A percentile compares a stretch with the other conserved stretches of the same genome.
These are phyloP conservation scores for Bucco capensis DNA, from an alignment of 2,113 vertebrate species.

Conservation along the genomic window DNA sequence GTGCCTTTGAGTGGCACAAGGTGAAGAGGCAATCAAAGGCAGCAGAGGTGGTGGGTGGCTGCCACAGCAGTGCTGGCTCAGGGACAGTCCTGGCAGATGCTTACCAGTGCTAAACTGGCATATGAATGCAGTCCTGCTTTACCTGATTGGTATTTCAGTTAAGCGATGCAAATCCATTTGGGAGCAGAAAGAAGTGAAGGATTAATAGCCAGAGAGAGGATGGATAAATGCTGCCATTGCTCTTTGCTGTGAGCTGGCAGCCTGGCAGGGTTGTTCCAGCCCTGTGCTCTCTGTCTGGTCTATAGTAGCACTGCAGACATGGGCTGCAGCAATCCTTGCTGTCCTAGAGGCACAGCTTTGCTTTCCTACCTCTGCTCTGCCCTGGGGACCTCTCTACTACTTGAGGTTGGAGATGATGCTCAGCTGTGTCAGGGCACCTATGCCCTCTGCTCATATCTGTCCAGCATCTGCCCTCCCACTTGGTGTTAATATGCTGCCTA, in stretches of 20 bases:
- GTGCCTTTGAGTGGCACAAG: not conserved
- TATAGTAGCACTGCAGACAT: not conserved
- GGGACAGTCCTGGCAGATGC: not conserved
- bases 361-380: not conserved
- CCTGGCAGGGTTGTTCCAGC: not conserved
- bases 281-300: accelerated
- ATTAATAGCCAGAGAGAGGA: not conserved
- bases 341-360: not conserved
- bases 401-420: accelerated
- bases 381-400: not conserved
- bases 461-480: not conserved
- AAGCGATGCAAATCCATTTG: not conserved
- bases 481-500: not conserved
- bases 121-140: accelerated
- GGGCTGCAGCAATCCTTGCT: not conserved
- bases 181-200: not conserved
- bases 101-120: not conserved
- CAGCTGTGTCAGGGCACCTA: not conserved
- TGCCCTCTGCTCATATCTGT: not conserved
- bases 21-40: not conserved
- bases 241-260: not conserved
- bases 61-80: not conserved
- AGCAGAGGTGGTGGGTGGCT: not conserved
- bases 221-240: not conserved
- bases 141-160: not conserved